phyloP scores from a whole-genome alignment of 1,140 invertebrate genomes.

The Delia radicum region DNA sequence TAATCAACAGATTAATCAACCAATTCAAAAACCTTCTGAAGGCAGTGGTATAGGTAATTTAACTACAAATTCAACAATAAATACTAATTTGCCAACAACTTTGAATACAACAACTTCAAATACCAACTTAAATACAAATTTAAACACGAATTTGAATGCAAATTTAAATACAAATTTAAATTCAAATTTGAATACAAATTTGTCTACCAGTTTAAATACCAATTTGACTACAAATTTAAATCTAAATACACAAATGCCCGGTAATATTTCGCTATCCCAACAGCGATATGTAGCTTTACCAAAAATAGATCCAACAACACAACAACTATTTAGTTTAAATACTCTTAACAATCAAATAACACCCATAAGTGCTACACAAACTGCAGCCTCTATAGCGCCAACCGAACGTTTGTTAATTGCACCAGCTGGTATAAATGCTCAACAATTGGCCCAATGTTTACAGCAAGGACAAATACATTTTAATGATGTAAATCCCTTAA shows the following conservation, averaged over 20 bases:
- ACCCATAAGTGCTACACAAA: slow-evolving; percentile 50
- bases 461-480: slow-evolving; percentile 53
- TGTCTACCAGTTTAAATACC: background rate
- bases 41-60: slow-evolving; percentile 9
- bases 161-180: slow-evolving; percentile 4
- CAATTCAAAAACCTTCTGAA: background rate
- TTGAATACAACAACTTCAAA: too few species aligned
- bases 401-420: slow-evolving; percentile 52
- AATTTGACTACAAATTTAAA: slow-evolving; percentile 1
- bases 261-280: slow-evolving; percentile 24
- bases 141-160: background rate
- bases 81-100: too few species aligned
- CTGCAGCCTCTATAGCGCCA: slow-evolving; percentile 49
- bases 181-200: background rate
- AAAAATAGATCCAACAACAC: slow-evolving; percentile 49
- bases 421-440: slow-evolving; percentile 53
- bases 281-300: slow-evolving; percentile 52
- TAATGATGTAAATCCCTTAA: slow-evolving; percentile 49
- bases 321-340: slow-evolving; percentile 53
- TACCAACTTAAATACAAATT: background rate
- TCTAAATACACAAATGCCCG: background rate
- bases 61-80: slow-evolving; percentile 24
- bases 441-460: slow-evolving; percentile 52
- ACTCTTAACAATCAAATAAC: slow-evolving; percentile 54
- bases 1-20: background rate